Evolutionary conservation across 2,888 invertebrate genomes (phyloP).

Genomic region (Brachyptera risi): DNA sequence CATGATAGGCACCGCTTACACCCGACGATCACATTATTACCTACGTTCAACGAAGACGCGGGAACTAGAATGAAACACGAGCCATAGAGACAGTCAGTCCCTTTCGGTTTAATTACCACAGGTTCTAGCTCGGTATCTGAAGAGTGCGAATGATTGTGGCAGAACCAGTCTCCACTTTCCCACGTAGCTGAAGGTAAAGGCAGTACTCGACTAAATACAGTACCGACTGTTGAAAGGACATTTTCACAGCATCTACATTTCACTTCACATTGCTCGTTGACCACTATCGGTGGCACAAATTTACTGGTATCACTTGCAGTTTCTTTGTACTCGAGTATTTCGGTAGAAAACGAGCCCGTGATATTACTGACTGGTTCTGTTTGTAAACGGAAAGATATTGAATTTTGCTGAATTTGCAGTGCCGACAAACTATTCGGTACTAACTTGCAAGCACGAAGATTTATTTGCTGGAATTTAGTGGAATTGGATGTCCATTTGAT

Average conservation of each 20-base stretch:
- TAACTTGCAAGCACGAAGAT: constrained; percentile 37
- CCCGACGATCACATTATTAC: constrained; percentile 48
- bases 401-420: constrained; percentile 38
- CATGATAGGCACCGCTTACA: constrained; percentile 57
- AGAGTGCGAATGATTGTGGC: constrained; percentile 50
- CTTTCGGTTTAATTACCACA: constrained; percentile 46
- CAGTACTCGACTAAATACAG: constrained; percentile 54
- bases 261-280: constrained; percentile 32
- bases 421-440: constrained; percentile 41
- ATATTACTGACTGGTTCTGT: constrained; percentile 48
- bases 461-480: constrained; percentile 21
- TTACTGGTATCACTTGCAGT: neutral
- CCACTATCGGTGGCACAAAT: constrained; percentile 26
- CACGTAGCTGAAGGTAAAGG: constrained; percentile 58
- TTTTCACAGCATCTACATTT: constrained; percentile 44
- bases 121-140: constrained; percentile 34
- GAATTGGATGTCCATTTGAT: constrained; percentile 1
- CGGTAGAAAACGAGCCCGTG: constrained; percentile 36
- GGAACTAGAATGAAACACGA: constrained; percentile 54
- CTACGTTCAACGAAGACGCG: constrained; percentile 32
- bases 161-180: constrained; percentile 63
- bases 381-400: constrained; percentile 44
- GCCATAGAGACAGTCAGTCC: constrained; percentile 55
- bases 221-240: constrained; percentile 37
- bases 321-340: constrained; percentile 33